phyloP scores from a whole-genome alignment of 2,113 vertebrate genomes.

The Epinephelus moara region DNA sequence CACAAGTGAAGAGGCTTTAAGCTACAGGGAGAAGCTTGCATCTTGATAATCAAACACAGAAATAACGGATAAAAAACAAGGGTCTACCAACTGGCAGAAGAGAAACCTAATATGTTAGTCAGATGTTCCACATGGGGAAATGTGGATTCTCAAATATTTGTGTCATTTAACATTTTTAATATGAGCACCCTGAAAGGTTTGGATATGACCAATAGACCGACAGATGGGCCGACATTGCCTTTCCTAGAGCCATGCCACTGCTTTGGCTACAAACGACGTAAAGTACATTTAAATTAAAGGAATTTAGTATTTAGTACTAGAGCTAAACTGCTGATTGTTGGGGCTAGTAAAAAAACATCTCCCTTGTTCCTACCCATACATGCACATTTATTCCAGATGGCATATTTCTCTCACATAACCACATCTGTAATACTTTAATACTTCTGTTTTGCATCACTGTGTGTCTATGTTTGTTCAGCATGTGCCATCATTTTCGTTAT shows the following conservation, averaged over 20 bases:
- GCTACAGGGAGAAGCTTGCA: not conserved
- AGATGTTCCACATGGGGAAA: not conserved
- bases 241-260: not conserved
- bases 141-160: not conserved
- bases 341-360: not conserved
- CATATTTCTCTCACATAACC: not conserved
- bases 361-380: no score
- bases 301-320: not conserved
- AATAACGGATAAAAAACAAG: not conserved
- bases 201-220: not conserved
- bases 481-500: not conserved
- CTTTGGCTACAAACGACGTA: not conserved
- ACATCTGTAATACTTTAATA: not conserved
- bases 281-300: not conserved
- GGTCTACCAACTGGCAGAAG: not conserved
- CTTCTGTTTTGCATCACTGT: not conserved
- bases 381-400: not conserved
- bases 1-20: no score
- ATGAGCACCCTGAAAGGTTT: not conserved
- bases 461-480: not conserved
- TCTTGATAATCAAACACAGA: not conserved
- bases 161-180: not conserved
- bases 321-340: not conserved
- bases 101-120: not conserved
- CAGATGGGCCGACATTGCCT: not conserved